A percentile compares a stretch with the other conserved stretches of the same genome.
These are phyloP conservation scores for Porites cylindrica DNA, from an alignment of 92 coral and sea anemone species.

Conservation along the genomic window DNA sequence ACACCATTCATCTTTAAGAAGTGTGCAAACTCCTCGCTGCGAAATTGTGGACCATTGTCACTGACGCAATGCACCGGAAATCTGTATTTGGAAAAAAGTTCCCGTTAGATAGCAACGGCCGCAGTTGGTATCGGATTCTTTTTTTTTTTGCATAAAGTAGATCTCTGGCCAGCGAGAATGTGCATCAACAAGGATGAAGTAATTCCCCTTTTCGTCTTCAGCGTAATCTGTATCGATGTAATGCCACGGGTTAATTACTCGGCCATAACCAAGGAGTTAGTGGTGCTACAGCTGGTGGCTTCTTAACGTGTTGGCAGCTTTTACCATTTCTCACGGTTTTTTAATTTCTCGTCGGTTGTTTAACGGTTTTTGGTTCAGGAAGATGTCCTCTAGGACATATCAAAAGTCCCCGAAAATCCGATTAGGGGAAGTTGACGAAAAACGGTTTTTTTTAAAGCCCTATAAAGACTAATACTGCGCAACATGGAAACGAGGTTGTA, in stretches of 20 bases:
- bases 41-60: constrained; percentile 31
- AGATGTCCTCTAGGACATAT: no score
- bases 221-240: constrained; percentile 40
- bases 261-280: constrained; percentile 54
- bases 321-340: constrained; percentile 5
- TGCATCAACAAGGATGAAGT: constrained; percentile 25
- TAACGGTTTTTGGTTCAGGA: no score
- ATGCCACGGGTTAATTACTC: constrained; percentile 20
- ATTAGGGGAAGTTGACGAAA: no score
- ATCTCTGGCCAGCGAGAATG: constrained; percentile 53
- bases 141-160: constrained; percentile 5
- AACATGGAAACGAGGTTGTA: no score
- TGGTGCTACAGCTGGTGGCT: constrained; percentile 38
- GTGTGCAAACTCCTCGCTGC: constrained; percentile 19
- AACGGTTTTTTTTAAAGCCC: no score
- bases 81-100: constrained; percentile 24
- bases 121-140: constrained; percentile 1
- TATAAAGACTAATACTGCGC: no score
- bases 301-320: constrained; percentile 20
- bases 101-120: constrained; percentile 2
- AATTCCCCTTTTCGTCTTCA: constrained; percentile 10
- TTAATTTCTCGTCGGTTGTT: constrained; percentile 4
- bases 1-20: constrained; percentile 25
- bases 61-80: constrained; percentile 25
- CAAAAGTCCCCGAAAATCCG: no score